Evolutionary conservation across 2,113 vertebrate genomes (phyloP).

Genomic region (Aptenodytes patagonicus): DNA sequence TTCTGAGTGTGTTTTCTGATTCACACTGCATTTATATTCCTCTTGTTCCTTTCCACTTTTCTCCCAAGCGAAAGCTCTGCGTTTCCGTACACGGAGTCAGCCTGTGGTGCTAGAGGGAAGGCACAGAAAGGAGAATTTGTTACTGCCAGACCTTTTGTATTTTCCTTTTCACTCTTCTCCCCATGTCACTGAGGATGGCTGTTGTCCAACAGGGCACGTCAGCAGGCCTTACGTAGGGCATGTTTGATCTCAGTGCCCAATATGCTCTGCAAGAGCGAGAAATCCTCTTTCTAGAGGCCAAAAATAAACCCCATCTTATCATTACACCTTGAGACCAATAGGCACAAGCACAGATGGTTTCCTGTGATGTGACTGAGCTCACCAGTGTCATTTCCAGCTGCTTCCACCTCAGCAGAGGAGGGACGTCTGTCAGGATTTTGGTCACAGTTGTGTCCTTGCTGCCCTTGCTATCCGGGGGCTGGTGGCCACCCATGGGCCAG

Average conservation of each 20-base stretch:
- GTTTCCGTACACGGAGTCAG: not conserved
- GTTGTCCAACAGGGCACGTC: not conserved
- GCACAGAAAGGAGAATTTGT: not conserved
- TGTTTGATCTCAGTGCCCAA: not conserved
- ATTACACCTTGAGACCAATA: not conserved
- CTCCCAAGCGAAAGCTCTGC: not conserved
- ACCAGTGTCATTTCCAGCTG: not conserved
- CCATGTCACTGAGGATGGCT: not conserved
- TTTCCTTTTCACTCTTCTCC: not conserved
- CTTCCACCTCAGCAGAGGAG: not conserved
- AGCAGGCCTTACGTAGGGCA: not conserved
- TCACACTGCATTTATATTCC: not conserved
- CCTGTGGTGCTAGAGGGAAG: not conserved
- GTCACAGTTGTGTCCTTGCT: not conserved
- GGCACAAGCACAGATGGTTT: not conserved
- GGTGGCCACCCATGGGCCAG: accelerated
- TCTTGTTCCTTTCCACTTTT: slow-evolving; percentile 7
- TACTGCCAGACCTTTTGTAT: not conserved
- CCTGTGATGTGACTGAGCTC: not conserved
- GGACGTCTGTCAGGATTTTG: not conserved
- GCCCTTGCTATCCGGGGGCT: not conserved
- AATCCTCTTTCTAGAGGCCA: not conserved
- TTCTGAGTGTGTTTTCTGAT: slow-evolving; percentile 16
- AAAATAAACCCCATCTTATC: not conserved
- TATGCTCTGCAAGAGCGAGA: not conserved